Conservation (phyloP, 2,888 invertebrate species). For the Anorthoa munda region DNA sequence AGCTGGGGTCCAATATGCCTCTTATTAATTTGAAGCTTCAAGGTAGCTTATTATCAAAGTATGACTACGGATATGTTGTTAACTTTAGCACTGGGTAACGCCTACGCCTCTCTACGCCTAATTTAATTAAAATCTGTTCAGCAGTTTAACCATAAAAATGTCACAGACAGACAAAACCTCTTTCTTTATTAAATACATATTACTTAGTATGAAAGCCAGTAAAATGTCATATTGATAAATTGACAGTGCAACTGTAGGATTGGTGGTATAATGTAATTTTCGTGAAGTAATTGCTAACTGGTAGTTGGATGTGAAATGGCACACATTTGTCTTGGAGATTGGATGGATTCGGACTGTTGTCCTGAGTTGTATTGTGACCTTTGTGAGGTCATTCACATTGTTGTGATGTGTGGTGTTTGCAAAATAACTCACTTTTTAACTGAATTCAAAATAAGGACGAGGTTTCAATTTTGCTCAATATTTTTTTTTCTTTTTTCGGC, state of each 20-base stretch:
- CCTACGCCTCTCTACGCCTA: too few relatives aligned
- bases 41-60: too few relatives aligned
- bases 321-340: conserved; percentile 31
- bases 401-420: not conserved
- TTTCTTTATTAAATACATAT: not conserved
- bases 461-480: too few relatives aligned
- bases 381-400: not conserved
- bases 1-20: too few relatives aligned
- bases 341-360: not conserved
- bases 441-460: too few relatives aligned
- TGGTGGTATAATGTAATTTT: conserved; percentile 29
- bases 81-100: too few relatives aligned
- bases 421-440: too few relatives aligned
- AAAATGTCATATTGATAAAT: conserved; percentile 56
- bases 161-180: not conserved
- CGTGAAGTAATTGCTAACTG: conserved; percentile 32
- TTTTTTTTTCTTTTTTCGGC: too few relatives aligned
- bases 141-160: not conserved
- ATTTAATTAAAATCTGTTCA: too few relatives aligned
- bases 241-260: conserved; percentile 38
- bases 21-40: too few relatives aligned
- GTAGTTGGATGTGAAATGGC: conserved; percentile 17
- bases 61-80: too few relatives aligned
- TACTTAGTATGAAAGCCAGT: conserved; percentile 1
- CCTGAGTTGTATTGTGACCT: conserved; percentile 1